phyloP scores from a whole-genome alignment of 2,113 vertebrate species.

The Pampusana beccarii region DNA sequence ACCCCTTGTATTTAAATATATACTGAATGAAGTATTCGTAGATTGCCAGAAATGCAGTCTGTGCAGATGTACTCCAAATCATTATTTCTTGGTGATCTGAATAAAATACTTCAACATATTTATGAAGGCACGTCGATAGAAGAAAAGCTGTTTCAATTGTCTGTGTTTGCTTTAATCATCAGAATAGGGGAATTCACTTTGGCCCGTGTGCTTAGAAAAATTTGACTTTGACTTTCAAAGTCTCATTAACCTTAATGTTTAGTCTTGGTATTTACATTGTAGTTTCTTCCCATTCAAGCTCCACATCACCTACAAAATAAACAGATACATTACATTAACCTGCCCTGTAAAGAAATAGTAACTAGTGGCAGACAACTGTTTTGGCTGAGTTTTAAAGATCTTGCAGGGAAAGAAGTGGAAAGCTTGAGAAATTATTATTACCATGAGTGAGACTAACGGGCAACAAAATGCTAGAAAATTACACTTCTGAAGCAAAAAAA shows the following conservation, averaged over 20 bases:
- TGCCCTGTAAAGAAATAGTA: neutral
- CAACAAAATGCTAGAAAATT: neutral
- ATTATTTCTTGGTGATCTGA: neutral
- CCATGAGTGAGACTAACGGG: neutral
- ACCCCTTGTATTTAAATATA: slow-evolving; percentile 9
- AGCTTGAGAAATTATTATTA: neutral
- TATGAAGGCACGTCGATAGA: slow-evolving; percentile 71
- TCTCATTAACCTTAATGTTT: neutral
- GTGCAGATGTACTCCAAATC: slow-evolving; percentile 48
- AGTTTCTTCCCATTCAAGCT: slow-evolving; percentile 98
- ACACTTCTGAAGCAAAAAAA: neutral
- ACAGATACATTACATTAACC: slow-evolving; percentile 12
- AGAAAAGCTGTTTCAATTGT: neutral
- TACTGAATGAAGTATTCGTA: neutral
- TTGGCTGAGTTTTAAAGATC: neutral
- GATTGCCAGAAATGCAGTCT: slow-evolving; percentile 1
- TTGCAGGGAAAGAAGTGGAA: neutral
- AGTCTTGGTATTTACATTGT: slow-evolving; percentile 85
- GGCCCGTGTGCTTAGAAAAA: slow-evolving; percentile 75
- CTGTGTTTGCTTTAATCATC: slow-evolving; percentile 36
- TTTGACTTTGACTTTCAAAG: slow-evolving; percentile 51
- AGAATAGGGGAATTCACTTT: slow-evolving; percentile 71
- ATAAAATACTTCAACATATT: slow-evolving; percentile 30
- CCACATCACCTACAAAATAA: slow-evolving; percentile 89
- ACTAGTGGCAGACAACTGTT: neutral